Evolutionary conservation across 2,888 invertebrate species (phyloP).

Genomic region (Nemotelus nigrinus): DNA sequence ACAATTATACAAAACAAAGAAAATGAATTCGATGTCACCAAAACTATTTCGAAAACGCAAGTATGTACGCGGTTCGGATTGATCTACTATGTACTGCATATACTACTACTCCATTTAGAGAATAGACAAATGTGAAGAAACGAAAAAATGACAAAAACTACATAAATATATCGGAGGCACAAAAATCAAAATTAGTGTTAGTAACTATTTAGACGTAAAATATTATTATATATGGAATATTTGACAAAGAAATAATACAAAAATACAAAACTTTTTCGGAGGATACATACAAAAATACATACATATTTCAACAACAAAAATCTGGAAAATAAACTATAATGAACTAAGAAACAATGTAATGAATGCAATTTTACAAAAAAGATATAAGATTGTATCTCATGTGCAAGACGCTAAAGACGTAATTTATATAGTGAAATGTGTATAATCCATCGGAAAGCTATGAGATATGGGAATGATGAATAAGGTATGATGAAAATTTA

Average conservation of each 20-base stretch:
- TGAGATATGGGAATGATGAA: neutral
- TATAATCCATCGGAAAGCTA: neutral
- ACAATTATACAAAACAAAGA: neutral
- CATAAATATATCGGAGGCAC: conserved; percentile 51
- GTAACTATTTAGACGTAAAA: conserved; percentile 46
- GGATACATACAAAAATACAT: conserved; percentile 6
- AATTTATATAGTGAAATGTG: conserved; percentile 29
- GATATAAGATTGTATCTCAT: neutral
- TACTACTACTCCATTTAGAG: too few relatives aligned
- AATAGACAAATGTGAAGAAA: too few relatives aligned
- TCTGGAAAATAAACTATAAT: conserved; percentile 12
- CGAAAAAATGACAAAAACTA: neutral
- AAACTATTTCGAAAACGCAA: too few relatives aligned
- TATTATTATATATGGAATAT: conserved; percentile 17
- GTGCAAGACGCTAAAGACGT: conserved; percentile 26
- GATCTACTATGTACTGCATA: too few relatives aligned
- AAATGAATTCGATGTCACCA: neutral
- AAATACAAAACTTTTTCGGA: conserved; percentile 23
- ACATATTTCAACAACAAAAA: conserved; percentile 30
- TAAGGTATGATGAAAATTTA: neutral
- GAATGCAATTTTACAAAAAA: conserved; percentile 19
- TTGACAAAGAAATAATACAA: conserved; percentile 24
- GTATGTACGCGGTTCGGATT: too few relatives aligned
- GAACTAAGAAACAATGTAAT: neutral
- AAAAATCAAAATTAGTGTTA: conserved; percentile 52